Conservation (phyloP, 2,797 vertebrate genomes). For the Ctenochaetus hawaiiensis region DNA sequence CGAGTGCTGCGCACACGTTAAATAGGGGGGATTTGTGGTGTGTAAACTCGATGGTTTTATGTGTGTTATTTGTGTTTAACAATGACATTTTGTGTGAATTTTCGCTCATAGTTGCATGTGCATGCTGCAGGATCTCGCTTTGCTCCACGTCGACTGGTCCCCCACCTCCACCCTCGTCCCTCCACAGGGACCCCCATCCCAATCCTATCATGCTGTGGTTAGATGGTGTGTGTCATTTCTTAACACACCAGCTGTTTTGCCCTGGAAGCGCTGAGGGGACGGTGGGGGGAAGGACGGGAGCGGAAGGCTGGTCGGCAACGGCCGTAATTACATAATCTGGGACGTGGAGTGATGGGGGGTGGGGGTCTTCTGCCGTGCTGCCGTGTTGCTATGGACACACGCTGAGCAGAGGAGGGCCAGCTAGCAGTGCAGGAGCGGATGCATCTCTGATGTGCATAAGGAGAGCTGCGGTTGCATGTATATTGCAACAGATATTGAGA, state of each 20-base stretch:
- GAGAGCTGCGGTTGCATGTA: neutral
- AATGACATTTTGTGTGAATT: neutral
- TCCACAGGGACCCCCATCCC: neutral
- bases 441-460: slow-evolving; percentile 18
- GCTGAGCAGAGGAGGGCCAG: slow-evolving; percentile 29
- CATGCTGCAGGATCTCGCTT: neutral
- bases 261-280: slow-evolving; percentile 14
- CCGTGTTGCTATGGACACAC: slow-evolving; percentile 68
- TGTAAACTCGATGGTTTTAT: neutral
- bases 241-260: slow-evolving; percentile 42
- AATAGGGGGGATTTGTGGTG: neutral
- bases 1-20: slow-evolving; percentile 13
- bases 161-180: too few relatives aligned
- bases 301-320: slow-evolving; percentile 20
- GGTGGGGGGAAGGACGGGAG: neutral
- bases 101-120: neutral
- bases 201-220: neutral
- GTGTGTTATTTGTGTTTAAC: neutral
- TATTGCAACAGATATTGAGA: slow-evolving; percentile 1
- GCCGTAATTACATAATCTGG: slow-evolving; percentile 76
- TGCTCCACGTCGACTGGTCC: neutral
- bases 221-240: slow-evolving; percentile 7
- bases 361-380: slow-evolving; percentile 44
- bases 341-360: slow-evolving; percentile 44
- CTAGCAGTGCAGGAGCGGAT: neutral